Percentiles rank a stretch among this genome's conserved stretches.
These are phyloP conservation scores for Xestoiulus laeticollis DNA, from an alignment of 2,888 invertebrate species.

Conservation along the genomic window DNA sequence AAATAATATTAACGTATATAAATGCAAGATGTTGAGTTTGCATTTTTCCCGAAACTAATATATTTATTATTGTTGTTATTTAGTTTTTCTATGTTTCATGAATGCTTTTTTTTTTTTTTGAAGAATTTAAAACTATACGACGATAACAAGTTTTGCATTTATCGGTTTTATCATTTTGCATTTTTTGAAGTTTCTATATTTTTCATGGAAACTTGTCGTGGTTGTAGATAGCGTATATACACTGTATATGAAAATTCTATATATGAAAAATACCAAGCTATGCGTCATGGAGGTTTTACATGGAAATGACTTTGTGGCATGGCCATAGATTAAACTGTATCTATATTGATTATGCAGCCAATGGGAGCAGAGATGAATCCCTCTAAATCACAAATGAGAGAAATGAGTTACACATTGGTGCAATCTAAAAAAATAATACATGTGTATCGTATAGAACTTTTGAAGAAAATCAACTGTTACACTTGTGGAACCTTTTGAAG, in stretches of 20 bases:
- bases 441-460: too few species aligned
- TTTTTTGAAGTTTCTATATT: conserved; percentile 10
- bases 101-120: neutral
- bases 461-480: too few species aligned
- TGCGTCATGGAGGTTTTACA: neutral
- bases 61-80: conserved; percentile 40
- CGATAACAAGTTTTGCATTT: neutral
- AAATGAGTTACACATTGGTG: neutral
- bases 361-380: neutral
- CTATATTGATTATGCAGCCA: neutral
- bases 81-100: neutral
- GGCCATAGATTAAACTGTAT: neutral
- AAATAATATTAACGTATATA: neutral
- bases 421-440: too few species aligned
- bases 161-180: conserved; percentile 10
- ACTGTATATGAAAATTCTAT: neutral
- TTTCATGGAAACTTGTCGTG: neutral
- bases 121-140: neutral
- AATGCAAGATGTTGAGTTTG: neutral
- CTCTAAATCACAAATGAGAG: neutral
- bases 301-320: neutral
- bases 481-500: too few species aligned
- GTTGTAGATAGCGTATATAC: neutral
- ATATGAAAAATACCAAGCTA: neutral
- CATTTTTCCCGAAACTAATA: neutral